Evolutionary conservation across 2,888 invertebrate species (phyloP), one percentile per base, ranked within the genome.

Genomic region (Cryptus viduatorius): DNA sequence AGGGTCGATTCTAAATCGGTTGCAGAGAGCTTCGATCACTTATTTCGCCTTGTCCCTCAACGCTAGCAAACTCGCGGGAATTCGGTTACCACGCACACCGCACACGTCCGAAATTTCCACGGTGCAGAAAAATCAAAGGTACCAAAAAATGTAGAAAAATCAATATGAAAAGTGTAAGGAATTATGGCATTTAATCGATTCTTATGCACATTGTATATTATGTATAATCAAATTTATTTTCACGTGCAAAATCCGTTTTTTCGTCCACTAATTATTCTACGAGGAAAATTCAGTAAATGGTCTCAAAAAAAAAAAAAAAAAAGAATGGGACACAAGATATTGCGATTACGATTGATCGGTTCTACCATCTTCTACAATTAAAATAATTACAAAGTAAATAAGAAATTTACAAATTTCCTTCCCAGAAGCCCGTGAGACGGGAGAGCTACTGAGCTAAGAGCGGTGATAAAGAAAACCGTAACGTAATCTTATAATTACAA

Each of bases 1-100:
- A 82, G 77, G 82, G 82, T 77, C 82, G 71, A 46, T 82, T 82
- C 82, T 82, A 82, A 82, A 82, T 78, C 72, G 77, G 82, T 72
- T 77, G 65, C 46, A 46, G 53, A 46, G 53, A 24, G 37, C 77
- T 72, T 10, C 42, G 59, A 67, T 82, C 72, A 19, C 67, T 29
- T 46, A 42, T 68, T 71, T 65, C 48, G 37, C 56, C n/a, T 12
- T 48, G n/a, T 29, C n/a, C 10, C 37, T 16, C 7, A 16, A 42
- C 48, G 42, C 24, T 61, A 19, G 50, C 44, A 31, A 61, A 8
- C 24, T 59, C 59, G 10, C 1, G 37, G 67, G 67, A 77, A 72
- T 77, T 78, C 77, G 72, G 72, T 77, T 72, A 59, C 65, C 82
- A 67, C 4, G 50, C 68, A 67, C 48, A 31, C 19, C n/a, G n/a